phyloP scores from a whole-genome alignment of 2,797 vertebrate genomes.

The Thunnus albacares region DNA sequence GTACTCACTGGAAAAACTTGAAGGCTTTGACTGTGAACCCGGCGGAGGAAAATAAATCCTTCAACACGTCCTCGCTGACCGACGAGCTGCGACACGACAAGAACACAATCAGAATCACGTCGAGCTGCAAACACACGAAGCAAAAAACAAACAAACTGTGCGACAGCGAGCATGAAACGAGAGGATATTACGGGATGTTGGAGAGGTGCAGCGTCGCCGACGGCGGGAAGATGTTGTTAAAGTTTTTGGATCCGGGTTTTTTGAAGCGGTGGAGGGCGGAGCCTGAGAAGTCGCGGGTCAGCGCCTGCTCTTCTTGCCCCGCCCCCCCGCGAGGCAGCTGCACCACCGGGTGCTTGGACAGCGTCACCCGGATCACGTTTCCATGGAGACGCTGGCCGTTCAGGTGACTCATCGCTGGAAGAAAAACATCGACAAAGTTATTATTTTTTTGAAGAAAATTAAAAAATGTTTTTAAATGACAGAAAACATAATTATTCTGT shows the following conservation, averaged over 20 bases:
- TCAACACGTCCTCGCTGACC: constrained; percentile 88
- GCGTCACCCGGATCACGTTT: constrained; percentile 87
- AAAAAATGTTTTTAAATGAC: too few species aligned
- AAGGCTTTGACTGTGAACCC: constrained; percentile 92
- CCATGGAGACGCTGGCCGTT: constrained; percentile 93
- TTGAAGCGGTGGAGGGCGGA: constrained; percentile 95
- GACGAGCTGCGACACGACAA: constrained; percentile 78
- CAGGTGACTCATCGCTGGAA: constrained; percentile 90
- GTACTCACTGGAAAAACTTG: constrained; percentile 89
- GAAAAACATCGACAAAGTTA: too few species aligned
- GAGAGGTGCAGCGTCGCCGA: constrained; percentile 94
- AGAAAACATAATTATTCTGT: too few species aligned
- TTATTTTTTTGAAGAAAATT: too few species aligned
- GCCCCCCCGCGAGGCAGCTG: constrained; percentile 87
- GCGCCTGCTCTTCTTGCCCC: constrained; percentile 88
- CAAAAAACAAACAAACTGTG: too few species aligned
- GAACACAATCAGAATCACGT: too few species aligned
- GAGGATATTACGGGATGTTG: constrained; percentile 89
- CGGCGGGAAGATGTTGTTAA: constrained; percentile 93
- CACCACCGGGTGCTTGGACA: constrained; percentile 91
- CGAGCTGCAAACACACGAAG: too few species aligned
- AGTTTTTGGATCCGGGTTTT: constrained; percentile 92
- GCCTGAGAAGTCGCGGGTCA: constrained; percentile 92
- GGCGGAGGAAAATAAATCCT: constrained; percentile 88
- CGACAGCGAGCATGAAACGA: too few species aligned